Base-by-base conservation (phyloP, 2,113 vertebrate genomes). In the Enhydra lutris region DNA sequence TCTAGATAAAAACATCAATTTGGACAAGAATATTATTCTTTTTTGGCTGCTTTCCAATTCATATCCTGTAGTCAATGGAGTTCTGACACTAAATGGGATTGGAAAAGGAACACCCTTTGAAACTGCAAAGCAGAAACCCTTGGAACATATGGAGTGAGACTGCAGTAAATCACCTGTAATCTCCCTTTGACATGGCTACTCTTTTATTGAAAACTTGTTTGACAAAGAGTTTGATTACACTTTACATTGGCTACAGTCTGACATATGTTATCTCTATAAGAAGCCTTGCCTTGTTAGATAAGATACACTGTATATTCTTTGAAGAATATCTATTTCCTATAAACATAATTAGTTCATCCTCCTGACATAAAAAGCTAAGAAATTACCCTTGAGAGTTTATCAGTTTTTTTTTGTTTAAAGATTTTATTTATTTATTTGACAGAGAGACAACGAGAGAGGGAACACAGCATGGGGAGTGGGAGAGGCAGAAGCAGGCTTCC, bases 21-120 rank as follows among this genome's bases (percentile, higher is more conserved):
- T 95, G 47, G 71, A 73, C 2, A 96, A 95, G 87, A 96, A 91
- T 39, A 2, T 73, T 97, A 89, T 87, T 92, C 76, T 91, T 93
- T 52, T 93, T 85, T 98, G 98, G 98, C 97, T 97, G 69, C 15
- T 95, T 97, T 98, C 98, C 98, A 98, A 95, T 80, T 98, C 97
- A 98, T 98, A 98, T 98, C 97, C 98, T 98, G 96, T 59, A 97
- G 92, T 98, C 45, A 31, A 1, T 96, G 98, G 97, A 45, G 92
- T 98, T 98, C 96, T 97, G 98, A 98, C 96, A 91, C 93, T 96
- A 97, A 97, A 87, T 95, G 93, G 96, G 94, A 98, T 95, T 87
- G 94, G 93, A 69, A 97, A 97, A 98, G 95, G 95, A 98, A 98
- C 92, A 94, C 55, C 47, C 97, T 97, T 98, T 97, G 92, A 97